phyloP scores from a whole-genome alignment of 1,140 invertebrate species.

The Drosophila auraria region DNA sequence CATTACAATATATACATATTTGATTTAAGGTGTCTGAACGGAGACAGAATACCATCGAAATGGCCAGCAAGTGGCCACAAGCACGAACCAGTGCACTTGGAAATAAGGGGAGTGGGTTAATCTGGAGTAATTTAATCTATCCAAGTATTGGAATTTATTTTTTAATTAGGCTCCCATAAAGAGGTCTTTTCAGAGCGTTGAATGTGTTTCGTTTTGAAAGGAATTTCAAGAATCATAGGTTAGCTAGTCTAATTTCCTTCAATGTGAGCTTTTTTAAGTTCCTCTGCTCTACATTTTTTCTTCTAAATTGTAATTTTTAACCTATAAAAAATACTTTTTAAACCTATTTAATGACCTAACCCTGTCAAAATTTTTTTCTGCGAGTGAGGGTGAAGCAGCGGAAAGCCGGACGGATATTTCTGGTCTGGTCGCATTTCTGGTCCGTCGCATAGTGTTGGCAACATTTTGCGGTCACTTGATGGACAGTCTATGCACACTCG shows the following conservation, averaged over 20 bases:
- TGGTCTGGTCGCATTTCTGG: constrained; percentile 42
- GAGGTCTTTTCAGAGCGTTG: too few relatives aligned
- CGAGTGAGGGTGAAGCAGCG: constrained; percentile 8
- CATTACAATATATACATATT: constrained; percentile 56
- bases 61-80: constrained; percentile 16
- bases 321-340: neutral
- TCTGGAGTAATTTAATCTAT: neutral
- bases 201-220: too few relatives aligned
- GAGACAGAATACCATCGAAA: neutral
- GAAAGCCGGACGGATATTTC: constrained; percentile 32
- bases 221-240: too few relatives aligned
- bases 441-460: constrained; percentile 54
- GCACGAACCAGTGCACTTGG: neutral
- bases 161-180: too few relatives aligned
- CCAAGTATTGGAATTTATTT: neutral
- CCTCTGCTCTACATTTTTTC: too few relatives aligned
- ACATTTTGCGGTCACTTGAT: constrained; percentile 73
- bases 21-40: constrained; percentile 16
- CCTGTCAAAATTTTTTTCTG: constrained; percentile 1
- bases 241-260: too few relatives aligned
- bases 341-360: neutral
- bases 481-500: constrained; percentile 57
- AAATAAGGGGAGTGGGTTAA: neutral
- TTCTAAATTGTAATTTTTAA: too few relatives aligned
- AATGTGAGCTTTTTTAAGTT: too few relatives aligned